Evolutionary conservation across 2,113 vertebrate genomes (phyloP).

Genomic region (Oncorhynchus clarkii): DNA sequence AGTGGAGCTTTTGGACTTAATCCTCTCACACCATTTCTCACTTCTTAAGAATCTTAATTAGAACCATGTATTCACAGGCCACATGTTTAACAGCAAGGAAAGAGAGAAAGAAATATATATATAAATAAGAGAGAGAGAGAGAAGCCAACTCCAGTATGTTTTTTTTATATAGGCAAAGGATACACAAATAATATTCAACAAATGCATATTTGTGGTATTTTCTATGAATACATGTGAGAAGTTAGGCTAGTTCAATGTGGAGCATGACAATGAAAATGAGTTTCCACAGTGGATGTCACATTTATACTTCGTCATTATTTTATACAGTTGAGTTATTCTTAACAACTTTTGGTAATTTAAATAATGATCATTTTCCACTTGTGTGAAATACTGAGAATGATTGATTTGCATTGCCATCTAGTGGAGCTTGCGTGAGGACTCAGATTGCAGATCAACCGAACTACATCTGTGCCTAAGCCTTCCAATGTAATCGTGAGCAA

Average conservation of each 20-base stretch:
- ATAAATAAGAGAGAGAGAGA: background rate
- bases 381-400: background rate
- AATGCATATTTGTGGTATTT: no score
- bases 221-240: no score
- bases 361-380: background rate
- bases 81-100: background rate
- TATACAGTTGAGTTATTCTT: no score
- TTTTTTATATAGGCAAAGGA: no score
- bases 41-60: constrained; percentile 16
- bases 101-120: constrained; percentile 1
- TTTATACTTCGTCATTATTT: background rate
- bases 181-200: no score
- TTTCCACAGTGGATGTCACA: background rate
- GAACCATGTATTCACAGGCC: constrained; percentile 12
- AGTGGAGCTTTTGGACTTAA: background rate
- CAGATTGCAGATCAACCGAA: background rate
- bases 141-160: background rate
- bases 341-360: background rate
- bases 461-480: background rate
- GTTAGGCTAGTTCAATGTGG: background rate
- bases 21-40: no score
- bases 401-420: constrained; percentile 31
- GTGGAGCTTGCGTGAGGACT: background rate
- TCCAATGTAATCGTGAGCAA: no score
- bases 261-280: background rate